Evolutionary conservation across 2,888 invertebrate species (phyloP), one percentile per base, ranked within the genome.

Genomic region (Epinotia bilunana): DNA sequence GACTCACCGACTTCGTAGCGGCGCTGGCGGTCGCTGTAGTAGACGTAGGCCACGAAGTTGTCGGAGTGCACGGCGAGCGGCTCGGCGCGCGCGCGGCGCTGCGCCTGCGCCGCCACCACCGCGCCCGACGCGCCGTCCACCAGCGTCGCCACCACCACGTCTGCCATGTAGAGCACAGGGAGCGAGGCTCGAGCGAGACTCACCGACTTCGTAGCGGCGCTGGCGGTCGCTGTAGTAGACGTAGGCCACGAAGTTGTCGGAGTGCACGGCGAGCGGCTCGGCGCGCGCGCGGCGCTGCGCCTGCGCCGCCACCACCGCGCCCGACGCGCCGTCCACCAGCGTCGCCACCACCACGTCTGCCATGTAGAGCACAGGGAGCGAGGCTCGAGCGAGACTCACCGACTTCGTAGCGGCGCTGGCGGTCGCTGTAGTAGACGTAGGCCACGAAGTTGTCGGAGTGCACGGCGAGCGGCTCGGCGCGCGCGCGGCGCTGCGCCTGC

Each of bases 361-460:
- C n/a, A n/a, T 20, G 20, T 20, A 20, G 20, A 20, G 20, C 2
- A 20, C 20, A 20, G 20, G 20, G 20, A 1, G 20, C 2, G 20
- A 20, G 20, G 20, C 20, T 20, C 20, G n/a, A n/a, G n/a, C n/a
- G n/a, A n/a, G 20, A 20, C 80, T 81, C 79, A 95, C 95, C 95
- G 74, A 99, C 95, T 94, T 99, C 99, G 16, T 97, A 97, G 71
- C 99, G 96, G 55, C 99, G 95, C 80, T 97, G 97, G 90, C 99
- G 98, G 84, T 99, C 98, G 90, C 97, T 99, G 93, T 97, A 98
- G 90, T 98, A 99, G 55, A 97, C 95, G 91, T 99, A 99, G 79
- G 98, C 97, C 64, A 99, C 90, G 97, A 99, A 99, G 94, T 99
- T 99, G 91, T 99, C 99, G 0, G 98, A 97, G 92, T 99, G 99